Conservation (phyloP, 2,797 vertebrate species). For the Cyclopterus lumpus region DNA sequence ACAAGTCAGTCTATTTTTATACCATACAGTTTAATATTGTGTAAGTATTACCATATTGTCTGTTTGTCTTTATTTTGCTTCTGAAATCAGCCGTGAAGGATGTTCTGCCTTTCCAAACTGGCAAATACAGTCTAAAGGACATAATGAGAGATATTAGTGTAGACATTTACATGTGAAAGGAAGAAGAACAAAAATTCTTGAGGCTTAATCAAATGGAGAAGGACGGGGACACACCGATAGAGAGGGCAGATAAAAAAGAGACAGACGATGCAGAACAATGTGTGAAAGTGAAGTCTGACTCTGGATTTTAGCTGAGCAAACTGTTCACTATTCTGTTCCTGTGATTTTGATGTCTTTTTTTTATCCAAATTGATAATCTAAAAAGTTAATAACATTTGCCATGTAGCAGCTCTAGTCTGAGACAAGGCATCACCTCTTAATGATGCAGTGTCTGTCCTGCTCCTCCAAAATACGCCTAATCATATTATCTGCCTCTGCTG, state of each 20-base stretch:
- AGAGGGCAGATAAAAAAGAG: neutral
- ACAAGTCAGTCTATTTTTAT: neutral
- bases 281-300: slow-evolving; percentile 14
- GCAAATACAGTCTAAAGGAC: neutral
- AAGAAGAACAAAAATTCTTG: neutral
- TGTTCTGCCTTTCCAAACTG: neutral
- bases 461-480: slow-evolving; percentile 50
- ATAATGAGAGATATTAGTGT: neutral
- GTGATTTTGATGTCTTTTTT: slow-evolving; percentile 13
- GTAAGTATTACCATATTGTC: neutral
- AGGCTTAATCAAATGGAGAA: neutral
- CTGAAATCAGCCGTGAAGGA: neutral
- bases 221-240: no score
- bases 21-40: neutral
- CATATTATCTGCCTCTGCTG: slow-evolving; percentile 38
- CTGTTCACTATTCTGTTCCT: slow-evolving; percentile 1
- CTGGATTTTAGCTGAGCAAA: slow-evolving; percentile 14
- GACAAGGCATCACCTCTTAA: slow-evolving; percentile 16
- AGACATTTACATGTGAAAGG: slow-evolving; percentile 2
- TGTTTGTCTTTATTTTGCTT: neutral
- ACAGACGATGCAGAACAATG: neutral
- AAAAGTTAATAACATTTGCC: slow-evolving; percentile 41
- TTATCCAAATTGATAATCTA: slow-evolving; percentile 18
- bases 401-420: slow-evolving; percentile 19
- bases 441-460: slow-evolving; percentile 29